phyloP scores from a whole-genome alignment of 2,797 vertebrate species.

The Heteromormyrus szaboi region DNA sequence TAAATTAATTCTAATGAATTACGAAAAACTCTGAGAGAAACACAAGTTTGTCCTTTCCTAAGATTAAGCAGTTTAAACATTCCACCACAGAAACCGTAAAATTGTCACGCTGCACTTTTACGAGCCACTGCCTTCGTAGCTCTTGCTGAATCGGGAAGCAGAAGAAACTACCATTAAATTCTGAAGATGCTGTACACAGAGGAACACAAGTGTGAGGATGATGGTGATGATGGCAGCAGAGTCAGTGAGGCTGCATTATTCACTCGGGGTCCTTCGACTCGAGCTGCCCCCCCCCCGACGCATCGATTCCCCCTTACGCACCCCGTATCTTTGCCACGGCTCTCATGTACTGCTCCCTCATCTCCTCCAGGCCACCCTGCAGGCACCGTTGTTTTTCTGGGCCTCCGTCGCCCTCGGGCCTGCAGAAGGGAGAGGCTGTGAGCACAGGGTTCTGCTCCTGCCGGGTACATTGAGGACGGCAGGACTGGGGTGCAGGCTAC shows the following conservation, averaged over 20 bases:
- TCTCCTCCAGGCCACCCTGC: conserved; percentile 76
- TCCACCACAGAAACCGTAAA: not conserved
- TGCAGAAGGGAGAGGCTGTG: conserved; percentile 30
- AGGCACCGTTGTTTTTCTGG: conserved; percentile 49
- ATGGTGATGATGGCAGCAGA: not conserved
- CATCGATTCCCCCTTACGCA: conserved; percentile 37
- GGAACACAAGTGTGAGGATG: not conserved
- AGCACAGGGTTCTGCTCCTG: not conserved
- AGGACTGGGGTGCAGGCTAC: conserved; percentile 11
- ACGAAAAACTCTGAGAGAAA: not conserved
- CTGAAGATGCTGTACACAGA: not conserved
- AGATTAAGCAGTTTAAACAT: not conserved
- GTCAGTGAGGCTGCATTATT: not conserved
- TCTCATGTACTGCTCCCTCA: conserved; percentile 81
- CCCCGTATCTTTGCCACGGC: conserved; percentile 88
- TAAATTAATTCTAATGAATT: not conserved
- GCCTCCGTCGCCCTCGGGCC: conserved; percentile 46
- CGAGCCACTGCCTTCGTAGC: not conserved
- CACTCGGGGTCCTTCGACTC: not conserved
- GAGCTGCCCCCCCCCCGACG: not conserved
- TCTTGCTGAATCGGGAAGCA: not conserved
- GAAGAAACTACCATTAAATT: not conserved
- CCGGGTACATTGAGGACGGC: not conserved
- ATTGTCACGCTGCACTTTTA: not conserved
- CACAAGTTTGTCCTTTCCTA: not conserved